These are phyloP conservation scores for Sebastes baramenuke DNA, from an alignment of 2,797 vertebrate genomes.

Conservation along the genomic window DNA sequence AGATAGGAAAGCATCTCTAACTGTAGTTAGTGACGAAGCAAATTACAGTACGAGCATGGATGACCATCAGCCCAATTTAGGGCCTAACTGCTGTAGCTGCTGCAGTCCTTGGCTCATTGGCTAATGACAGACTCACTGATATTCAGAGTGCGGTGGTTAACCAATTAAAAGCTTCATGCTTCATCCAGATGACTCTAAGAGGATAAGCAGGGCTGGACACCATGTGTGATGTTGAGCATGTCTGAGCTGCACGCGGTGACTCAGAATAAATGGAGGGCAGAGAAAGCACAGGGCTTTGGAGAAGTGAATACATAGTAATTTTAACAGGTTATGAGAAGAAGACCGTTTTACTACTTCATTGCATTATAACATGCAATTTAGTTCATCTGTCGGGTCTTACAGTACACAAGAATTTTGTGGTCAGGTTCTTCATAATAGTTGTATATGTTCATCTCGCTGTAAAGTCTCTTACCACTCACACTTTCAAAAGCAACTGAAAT, in stretches of 20 bases:
- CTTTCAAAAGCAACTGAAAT: not conserved
- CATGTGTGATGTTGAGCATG: constrained; percentile 30
- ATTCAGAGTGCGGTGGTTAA: constrained; percentile 52
- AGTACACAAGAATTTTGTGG: not conserved
- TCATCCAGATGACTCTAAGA: constrained; percentile 52
- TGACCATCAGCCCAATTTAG: constrained; percentile 26
- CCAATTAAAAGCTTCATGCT: constrained; percentile 72
- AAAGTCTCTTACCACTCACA: not conserved
- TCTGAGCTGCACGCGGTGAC: constrained; percentile 26
- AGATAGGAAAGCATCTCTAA: constrained; percentile 24
- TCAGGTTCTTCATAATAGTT: not conserved
- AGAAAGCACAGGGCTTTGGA: not conserved
- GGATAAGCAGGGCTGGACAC: constrained; percentile 50
- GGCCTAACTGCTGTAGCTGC: constrained; percentile 13
- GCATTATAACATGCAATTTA: not conserved
- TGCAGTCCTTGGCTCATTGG: constrained; percentile 15
- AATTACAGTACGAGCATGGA: constrained; percentile 15
- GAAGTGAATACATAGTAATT: not conserved
- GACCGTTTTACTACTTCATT: not conserved
- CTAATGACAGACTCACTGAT: constrained; percentile 54
- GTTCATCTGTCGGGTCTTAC: not conserved
- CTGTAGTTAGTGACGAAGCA: constrained; percentile 24
- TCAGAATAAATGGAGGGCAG: not conserved
- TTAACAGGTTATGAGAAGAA: not conserved
- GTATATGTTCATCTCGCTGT: not conserved